Evolutionary conservation across 1,140 invertebrate genomes (phyloP).

Genomic region (Carcinoscorpius rotundicauda): DNA sequence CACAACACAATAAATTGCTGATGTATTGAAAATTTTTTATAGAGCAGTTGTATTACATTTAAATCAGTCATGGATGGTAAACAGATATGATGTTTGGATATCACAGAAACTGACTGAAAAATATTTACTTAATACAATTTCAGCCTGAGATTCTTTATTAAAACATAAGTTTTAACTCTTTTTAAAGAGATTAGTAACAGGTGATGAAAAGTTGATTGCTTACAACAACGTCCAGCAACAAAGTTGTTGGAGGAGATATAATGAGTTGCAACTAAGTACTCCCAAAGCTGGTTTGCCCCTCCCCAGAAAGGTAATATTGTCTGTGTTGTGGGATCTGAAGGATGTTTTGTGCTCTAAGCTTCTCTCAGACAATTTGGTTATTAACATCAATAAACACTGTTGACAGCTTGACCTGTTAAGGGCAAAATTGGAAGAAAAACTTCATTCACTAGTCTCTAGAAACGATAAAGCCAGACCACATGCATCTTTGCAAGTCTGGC

Average conservation of each 20-base stretch:
- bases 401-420: conserved; percentile 4
- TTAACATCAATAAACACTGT: conserved; percentile 10
- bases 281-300: background rate
- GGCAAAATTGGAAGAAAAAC: conserved; percentile 1
- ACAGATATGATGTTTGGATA: too few species aligned
- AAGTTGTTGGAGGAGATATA: background rate
- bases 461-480: conserved; percentile 7
- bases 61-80: too few species aligned
- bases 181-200: conserved; percentile 2
- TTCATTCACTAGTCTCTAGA: background rate
- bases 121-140: too few species aligned
- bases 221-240: conserved; percentile 5
- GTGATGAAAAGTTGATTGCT: conserved; percentile 2
- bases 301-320: too few species aligned
- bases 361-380: background rate
- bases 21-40: too few species aligned
- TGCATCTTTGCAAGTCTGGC: conserved; percentile 10
- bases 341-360: too few species aligned
- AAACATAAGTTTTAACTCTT: too few species aligned
- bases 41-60: too few species aligned
- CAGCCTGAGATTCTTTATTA: too few species aligned
- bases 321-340: too few species aligned
- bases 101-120: too few species aligned
- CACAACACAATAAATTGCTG: too few species aligned
- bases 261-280: background rate